Conservation (phyloP, 2,113 vertebrate species). For the Noctilio leporinus region DNA sequence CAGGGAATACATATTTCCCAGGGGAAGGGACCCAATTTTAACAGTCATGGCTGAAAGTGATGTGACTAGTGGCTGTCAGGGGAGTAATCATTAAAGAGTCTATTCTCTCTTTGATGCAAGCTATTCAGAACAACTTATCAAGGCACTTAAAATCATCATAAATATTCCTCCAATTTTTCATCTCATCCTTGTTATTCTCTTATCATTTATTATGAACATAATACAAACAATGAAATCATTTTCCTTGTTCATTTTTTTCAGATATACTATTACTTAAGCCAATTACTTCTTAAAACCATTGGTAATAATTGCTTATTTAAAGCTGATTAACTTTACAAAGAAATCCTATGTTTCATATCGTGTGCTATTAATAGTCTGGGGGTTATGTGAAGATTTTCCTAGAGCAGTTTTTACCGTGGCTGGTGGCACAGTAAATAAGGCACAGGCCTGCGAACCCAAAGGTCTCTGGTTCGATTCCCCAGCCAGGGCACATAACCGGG, state of each 20-base stretch:
- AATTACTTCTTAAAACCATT: background rate
- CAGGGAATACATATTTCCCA: constrained; percentile 42
- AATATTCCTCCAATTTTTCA: constrained; percentile 56
- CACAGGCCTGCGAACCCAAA: too few species aligned
- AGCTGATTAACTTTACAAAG: background rate
- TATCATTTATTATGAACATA: constrained; percentile 37
- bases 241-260: constrained; percentile 1
- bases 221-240: constrained; percentile 24
- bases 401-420: too few species aligned
- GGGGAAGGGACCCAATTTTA: constrained; percentile 65
- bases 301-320: background rate
- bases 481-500: too few species aligned
- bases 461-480: too few species aligned
- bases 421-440: too few species aligned
- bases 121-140: constrained; percentile 63
- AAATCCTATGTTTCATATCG: background rate
- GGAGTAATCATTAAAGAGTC: constrained; percentile 68
- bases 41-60: constrained; percentile 60
- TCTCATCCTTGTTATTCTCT: constrained; percentile 36
- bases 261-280: background rate
- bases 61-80: constrained; percentile 69
- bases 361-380: background rate
- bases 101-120: constrained; percentile 71
- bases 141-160: constrained; percentile 51
- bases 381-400: background rate